Conservation (phyloP, 1,140 invertebrate genomes). For the Diploscapter pachys region DNA sequence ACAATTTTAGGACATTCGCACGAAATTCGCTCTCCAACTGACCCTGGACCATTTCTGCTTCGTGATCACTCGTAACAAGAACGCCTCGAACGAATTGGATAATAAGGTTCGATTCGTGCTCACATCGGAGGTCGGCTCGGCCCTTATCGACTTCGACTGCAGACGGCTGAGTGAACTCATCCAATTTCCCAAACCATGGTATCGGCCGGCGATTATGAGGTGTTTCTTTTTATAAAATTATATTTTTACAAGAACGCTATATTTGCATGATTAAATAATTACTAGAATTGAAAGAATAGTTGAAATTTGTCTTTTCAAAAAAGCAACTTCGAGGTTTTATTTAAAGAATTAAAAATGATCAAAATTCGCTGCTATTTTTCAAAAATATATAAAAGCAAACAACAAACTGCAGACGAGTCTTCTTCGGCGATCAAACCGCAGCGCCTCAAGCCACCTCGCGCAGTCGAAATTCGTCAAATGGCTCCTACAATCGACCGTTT, state of each 20-base stretch:
- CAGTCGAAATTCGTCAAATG: neutral
- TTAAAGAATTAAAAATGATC: too few species aligned
- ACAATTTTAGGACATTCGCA: neutral
- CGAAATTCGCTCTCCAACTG: conserved; percentile 42
- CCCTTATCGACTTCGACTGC: conserved; percentile 98
- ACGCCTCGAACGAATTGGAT: conserved; percentile 37
- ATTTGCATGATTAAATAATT: too few species aligned
- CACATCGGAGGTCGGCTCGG: conserved; percentile 80
- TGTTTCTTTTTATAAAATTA: too few species aligned
- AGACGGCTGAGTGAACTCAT: conserved; percentile 90
- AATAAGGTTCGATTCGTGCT: conserved; percentile 44
- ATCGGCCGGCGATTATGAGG: conserved; percentile 64
- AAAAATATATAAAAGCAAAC: too few species aligned
- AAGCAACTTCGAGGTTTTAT: too few species aligned
- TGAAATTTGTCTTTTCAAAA: too few species aligned
- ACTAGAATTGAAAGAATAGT: too few species aligned
- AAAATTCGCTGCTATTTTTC: too few species aligned
- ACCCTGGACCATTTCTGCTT: conserved; percentile 47
- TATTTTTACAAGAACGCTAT: too few species aligned
- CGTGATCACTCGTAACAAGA: conserved; percentile 51
- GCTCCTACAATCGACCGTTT: conserved; percentile 16
- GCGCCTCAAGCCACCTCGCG: conserved; percentile 7
- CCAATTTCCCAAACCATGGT: conserved; percentile 97
- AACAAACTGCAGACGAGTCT: conserved; percentile 26
- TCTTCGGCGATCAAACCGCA: conserved; percentile 53